These are phyloP conservation scores for Myripristis jacobus DNA, from an alignment of 2,797 vertebrate species.

Conservation along the genomic window DNA sequence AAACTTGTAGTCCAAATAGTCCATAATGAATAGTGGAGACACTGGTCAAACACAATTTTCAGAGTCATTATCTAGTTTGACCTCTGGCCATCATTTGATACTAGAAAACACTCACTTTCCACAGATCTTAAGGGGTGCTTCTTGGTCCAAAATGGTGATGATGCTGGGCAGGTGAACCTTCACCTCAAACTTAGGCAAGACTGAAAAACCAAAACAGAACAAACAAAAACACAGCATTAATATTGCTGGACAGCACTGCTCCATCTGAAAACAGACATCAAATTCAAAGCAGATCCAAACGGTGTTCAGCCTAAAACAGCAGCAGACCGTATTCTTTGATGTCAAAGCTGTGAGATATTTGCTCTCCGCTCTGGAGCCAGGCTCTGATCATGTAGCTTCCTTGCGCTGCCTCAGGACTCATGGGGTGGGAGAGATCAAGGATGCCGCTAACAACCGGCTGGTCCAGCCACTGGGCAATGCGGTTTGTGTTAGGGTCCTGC, in stretches of 20 bases:
- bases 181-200: conserved; percentile 85
- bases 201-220: too few relatives aligned
- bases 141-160: conserved; percentile 76
- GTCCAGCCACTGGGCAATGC: conserved; percentile 88
- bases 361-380: conserved; percentile 53
- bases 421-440: conserved; percentile 83
- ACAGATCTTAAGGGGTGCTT: conserved; percentile 78
- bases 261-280: neutral
- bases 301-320: neutral
- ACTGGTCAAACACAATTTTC: too few relatives aligned
- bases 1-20: too few relatives aligned
- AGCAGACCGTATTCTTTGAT: conserved; percentile 82
- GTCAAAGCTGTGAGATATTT: conserved; percentile 70
- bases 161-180: conserved; percentile 74
- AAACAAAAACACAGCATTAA: conserved; percentile 15
- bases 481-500: conserved; percentile 86
- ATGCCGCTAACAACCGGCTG: conserved; percentile 74
- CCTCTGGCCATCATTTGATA: neutral
- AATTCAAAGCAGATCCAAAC: neutral
- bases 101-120: conserved; percentile 82
- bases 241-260: neutral
- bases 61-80: neutral
- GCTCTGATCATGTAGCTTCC: conserved; percentile 81
- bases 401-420: conserved; percentile 79
- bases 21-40: too few relatives aligned